These are phyloP conservation scores for Gambusia yucatana DNA, from an alignment of 2,797 vertebrate species.

Conservation along the genomic window DNA sequence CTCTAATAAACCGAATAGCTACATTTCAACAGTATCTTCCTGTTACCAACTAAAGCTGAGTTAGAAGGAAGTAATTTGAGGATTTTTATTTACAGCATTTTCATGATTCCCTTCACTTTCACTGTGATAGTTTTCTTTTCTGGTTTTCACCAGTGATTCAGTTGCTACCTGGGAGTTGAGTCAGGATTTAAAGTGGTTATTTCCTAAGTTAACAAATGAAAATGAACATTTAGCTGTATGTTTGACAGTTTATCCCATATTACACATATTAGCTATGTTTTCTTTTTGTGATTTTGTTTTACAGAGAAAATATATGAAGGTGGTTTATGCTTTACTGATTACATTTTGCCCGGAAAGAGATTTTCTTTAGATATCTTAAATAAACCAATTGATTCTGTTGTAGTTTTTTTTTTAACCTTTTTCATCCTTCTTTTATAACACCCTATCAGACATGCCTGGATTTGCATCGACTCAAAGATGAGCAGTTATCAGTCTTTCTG, in stretches of 20 bases:
- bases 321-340: background rate
- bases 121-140: background rate
- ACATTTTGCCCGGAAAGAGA: background rate
- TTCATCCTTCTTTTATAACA: background rate
- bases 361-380: background rate
- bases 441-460: slow-evolving; percentile 35
- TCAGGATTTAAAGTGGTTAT: background rate
- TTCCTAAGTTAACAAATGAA: background rate
- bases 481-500: slow-evolving; percentile 32
- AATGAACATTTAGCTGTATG: background rate
- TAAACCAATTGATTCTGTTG: background rate
- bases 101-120: background rate
- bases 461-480: slow-evolving; percentile 39
- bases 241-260: too few relatives aligned
- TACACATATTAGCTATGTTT: background rate
- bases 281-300: background rate
- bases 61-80: background rate
- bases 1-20: background rate
- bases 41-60: slow-evolving; percentile 5
- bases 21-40: background rate
- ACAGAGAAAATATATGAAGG: background rate
- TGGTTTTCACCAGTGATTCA: background rate
- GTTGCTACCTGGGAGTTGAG: background rate
- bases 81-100: background rate
- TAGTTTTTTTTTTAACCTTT: background rate